Evolutionary conservation across 2,888 invertebrate genomes (phyloP).

Genomic region (Phoenoteleia sp.): DNA sequence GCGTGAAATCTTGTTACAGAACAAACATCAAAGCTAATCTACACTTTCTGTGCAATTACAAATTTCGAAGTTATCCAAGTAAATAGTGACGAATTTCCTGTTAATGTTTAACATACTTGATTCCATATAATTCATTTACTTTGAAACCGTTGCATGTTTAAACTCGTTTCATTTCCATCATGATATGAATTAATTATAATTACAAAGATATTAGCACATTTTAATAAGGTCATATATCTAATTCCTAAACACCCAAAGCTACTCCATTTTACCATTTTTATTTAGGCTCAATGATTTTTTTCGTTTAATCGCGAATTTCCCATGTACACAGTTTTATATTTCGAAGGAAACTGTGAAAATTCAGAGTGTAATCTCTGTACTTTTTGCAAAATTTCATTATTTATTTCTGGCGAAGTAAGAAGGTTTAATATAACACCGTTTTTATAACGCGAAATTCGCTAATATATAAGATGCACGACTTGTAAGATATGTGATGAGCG

Average conservation of each 20-base stretch:
- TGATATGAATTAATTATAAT: constrained; percentile 43
- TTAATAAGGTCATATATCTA: constrained; percentile 25
- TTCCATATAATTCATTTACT: constrained; percentile 53
- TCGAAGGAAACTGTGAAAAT: too few relatives aligned
- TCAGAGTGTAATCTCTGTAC: too few relatives aligned
- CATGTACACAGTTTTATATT: too few relatives aligned
- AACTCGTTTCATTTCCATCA: constrained; percentile 35
- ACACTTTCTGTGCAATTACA: constrained; percentile 49
- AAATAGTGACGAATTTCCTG: constrained; percentile 50
- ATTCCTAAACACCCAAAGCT: neutral
- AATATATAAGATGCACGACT: neutral
- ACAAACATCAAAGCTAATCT: constrained; percentile 45
- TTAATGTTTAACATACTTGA: constrained; percentile 44
- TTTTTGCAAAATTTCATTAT: neutral
- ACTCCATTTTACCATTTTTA: constrained; percentile 23
- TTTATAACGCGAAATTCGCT: neutral
- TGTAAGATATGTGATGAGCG: constrained; percentile 29
- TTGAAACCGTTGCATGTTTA: constrained; percentile 44
- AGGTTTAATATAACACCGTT: neutral
- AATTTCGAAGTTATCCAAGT: constrained; percentile 51
- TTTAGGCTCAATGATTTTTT: neutral
- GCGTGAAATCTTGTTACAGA: constrained; percentile 48
- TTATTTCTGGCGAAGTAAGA: neutral
- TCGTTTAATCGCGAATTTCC: neutral
- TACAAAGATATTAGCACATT: constrained; percentile 25